Evolutionary conservation across 2,113 vertebrate genomes (phyloP), one percentile per base, ranked within the genome.

Genomic region (Phodopus roborovskii): DNA sequence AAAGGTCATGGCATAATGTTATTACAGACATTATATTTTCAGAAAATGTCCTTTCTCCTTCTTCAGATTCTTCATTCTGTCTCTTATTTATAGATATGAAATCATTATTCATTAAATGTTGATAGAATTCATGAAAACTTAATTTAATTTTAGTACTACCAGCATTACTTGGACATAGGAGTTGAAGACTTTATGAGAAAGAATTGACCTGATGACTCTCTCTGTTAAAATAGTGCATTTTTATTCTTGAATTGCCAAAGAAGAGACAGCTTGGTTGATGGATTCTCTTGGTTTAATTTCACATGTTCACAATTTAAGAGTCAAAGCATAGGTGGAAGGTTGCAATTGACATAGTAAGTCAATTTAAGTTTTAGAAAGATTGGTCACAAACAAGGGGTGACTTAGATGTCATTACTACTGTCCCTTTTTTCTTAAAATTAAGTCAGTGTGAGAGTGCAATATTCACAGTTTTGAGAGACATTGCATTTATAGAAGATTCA

Each of bases 401-500:
- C 62, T 97, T 97, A 91, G 85, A 19, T 96, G 95, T 73, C 81
- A 62, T 97, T 98, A 90, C 60, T 90, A 73, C 1, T 83, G 74
- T 75, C 75, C 13, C 89, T 90, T 92, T 85, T 96, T 97, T 85
- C 87, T 97, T 97, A 64, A 87, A 75, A 96, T 92, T 92, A 90
- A 88, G 36, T 94, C 93, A 96, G 68, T 96, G 30, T 60, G 11
- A 95, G 68, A 83, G 62, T 62, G 42, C 56, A 88, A 88, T 78
- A 93, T 93, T 74, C 73, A 95, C 1, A 96, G 45, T 74, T 95
- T 64, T 84, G 74, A 50, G 66, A 73, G 62, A 75, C 7, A 90
- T 28, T 92, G 45, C 73, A 92, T 95, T 97, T 96, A 17, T 87
- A 84, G n/a, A 96, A 98, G 94, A 95, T 91, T 97, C 82, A 88